A percentile compares a stretch with the other conserved stretches of the same genome.
These are phyloP conservation scores for Vultur gryphus DNA, from an alignment of 2,797 vertebrate genomes.

Conservation along the genomic window DNA sequence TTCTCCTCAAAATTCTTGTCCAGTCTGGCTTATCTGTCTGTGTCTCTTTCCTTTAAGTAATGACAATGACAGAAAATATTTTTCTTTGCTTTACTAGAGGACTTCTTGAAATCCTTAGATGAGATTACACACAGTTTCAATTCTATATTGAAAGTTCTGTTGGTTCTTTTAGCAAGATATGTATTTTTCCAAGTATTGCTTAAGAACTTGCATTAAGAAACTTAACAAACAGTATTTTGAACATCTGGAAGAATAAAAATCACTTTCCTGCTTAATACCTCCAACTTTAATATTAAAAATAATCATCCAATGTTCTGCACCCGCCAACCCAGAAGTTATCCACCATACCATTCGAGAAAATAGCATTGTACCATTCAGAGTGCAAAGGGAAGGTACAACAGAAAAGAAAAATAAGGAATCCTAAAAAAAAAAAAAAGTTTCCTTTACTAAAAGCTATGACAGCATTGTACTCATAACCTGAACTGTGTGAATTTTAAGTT, in stretches of 20 bases:
- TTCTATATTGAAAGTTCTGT: neutral
- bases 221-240: neutral
- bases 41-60: neutral
- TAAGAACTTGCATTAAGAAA: neutral
- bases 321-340: neutral
- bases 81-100: neutral
- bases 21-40: neutral
- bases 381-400: neutral
- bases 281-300: neutral
- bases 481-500: neutral
- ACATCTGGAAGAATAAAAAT: neutral
- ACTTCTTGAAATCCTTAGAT: neutral
- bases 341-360: neutral
- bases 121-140: neutral
- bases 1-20: neutral
- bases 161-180: neutral
- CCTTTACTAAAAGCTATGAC: neutral
- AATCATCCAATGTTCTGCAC: neutral
- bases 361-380: neutral
- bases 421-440: too few relatives aligned
- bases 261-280: neutral
- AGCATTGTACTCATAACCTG: neutral
- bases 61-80: neutral
- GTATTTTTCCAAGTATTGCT: neutral
- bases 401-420: neutral